phyloP scores from a whole-genome alignment of 1,140 invertebrate species.

The Ceratina australensis region DNA sequence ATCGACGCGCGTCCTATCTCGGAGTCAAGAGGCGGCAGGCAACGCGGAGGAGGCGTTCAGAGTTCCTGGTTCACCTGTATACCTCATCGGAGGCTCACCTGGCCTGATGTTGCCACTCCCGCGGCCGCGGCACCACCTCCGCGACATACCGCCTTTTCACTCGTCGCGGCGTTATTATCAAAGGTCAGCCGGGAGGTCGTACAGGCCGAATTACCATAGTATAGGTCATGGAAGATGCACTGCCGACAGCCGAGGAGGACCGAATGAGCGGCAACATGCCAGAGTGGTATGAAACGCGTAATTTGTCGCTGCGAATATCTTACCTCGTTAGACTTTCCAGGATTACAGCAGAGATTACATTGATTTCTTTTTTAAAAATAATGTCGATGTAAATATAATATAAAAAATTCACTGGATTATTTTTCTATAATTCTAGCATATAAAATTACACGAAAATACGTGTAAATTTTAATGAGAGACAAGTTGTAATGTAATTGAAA shows the following conservation, averaged over 20 bases:
- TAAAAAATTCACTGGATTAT: no score
- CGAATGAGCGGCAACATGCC: neutral
- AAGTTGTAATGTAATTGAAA: no score
- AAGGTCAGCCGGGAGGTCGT: slow-evolving; percentile 77
- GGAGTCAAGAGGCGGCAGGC: slow-evolving; percentile 52
- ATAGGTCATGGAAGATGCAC: slow-evolving; percentile 65
- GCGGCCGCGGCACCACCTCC: slow-evolving; percentile 65
- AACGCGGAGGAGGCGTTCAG: slow-evolving; percentile 60
- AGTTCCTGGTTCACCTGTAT: slow-evolving; percentile 78
- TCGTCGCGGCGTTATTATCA: slow-evolving; percentile 74
- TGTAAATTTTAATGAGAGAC: no score
- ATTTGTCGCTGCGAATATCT: slow-evolving; percentile 69
- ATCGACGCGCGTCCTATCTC: slow-evolving; percentile 50
- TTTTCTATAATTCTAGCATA: no score
- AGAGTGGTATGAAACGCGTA: slow-evolving; percentile 51
- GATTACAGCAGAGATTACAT: no score
- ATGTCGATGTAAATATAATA: no score
- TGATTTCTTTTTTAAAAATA: no score
- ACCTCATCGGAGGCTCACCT: slow-evolving; percentile 54
- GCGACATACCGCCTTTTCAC: slow-evolving; percentile 76
- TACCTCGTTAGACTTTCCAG: slow-evolving; percentile 42
- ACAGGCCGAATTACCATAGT: slow-evolving; percentile 71
- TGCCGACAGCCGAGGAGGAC: slow-evolving; percentile 9
- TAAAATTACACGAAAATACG: no score
- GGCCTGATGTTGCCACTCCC: slow-evolving; percentile 73